These are phyloP conservation scores for Leptobrachium leishanense DNA, from an alignment of 2,113 vertebrate genomes.

Conservation along the genomic window DNA sequence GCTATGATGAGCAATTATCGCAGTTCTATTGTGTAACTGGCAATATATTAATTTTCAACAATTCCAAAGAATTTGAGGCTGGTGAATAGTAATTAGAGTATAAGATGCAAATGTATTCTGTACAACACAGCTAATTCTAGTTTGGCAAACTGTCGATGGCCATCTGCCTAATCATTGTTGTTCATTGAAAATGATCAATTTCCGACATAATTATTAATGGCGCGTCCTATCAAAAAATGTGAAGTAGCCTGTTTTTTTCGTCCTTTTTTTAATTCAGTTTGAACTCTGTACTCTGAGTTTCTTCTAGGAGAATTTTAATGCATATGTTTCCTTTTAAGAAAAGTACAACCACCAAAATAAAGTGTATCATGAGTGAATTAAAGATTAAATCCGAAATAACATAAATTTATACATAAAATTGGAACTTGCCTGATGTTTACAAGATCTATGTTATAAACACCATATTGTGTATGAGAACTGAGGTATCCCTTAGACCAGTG, in stretches of 20 bases:
- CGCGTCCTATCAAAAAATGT: slow-evolving; percentile 55
- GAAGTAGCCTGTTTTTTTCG: slow-evolving; percentile 53
- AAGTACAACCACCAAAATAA: too few relatives aligned
- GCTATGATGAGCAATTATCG: slow-evolving; percentile 46
- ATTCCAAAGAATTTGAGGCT: slow-evolving; percentile 51
- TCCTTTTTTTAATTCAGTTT: slow-evolving; percentile 15
- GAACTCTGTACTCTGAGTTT: slow-evolving; percentile 3
- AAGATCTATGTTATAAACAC: too few relatives aligned
- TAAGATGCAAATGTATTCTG: slow-evolving; percentile 53
- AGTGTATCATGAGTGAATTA: too few relatives aligned
- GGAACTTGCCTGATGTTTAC: too few relatives aligned
- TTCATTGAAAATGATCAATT: slow-evolving; percentile 53
- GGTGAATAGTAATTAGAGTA: slow-evolving; percentile 55
- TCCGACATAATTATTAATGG: slow-evolving; percentile 57
- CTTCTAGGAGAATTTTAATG: slow-evolving; percentile 5
- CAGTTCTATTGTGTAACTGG: slow-evolving; percentile 44
- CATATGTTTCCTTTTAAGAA: slow-evolving; percentile 2
- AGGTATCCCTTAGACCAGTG: too few relatives aligned
- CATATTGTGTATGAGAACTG: too few relatives aligned
- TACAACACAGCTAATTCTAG: slow-evolving; percentile 52
- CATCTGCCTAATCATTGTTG: slow-evolving; percentile 61
- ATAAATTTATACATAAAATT: too few relatives aligned
- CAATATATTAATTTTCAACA: slow-evolving; percentile 45
- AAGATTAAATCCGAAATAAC: too few relatives aligned
- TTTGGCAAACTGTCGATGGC: slow-evolving; percentile 56